Conservation (phyloP, 1,140 invertebrate species). For the Hyphantria cunea region DNA sequence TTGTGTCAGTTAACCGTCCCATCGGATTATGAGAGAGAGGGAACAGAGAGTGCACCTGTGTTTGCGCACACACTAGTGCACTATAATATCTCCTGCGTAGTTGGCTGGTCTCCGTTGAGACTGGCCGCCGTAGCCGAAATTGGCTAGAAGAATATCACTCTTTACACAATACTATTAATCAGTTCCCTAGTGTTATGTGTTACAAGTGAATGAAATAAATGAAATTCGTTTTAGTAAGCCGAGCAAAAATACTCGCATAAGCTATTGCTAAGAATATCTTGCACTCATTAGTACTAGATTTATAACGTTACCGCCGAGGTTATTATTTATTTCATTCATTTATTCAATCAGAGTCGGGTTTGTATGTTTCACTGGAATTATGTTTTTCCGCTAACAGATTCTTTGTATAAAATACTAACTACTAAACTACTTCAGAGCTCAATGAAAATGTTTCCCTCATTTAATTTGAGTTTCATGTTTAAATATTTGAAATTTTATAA, state of each 20-base stretch:
- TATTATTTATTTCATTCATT: conserved; percentile 8
- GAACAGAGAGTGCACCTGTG: no score
- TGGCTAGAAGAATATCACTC: no score
- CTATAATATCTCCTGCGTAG: no score
- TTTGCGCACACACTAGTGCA: no score
- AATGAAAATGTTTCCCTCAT: no score
- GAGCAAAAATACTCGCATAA: background rate
- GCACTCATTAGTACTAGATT: conserved; percentile 1
- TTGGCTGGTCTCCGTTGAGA: no score
- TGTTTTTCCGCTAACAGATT: background rate
- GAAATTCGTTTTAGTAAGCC: background rate
- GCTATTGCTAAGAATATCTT: background rate
- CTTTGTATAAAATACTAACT: background rate
- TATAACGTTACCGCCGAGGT: background rate
- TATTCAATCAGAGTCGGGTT: background rate
- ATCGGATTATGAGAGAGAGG: no score
- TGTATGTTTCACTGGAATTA: background rate
- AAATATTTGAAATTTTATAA: no score
- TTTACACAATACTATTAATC: background rate
- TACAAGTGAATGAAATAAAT: background rate
- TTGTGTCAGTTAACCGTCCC: no score
- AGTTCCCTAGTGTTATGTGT: background rate
- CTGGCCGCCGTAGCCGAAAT: no score
- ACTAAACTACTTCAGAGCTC: no score
- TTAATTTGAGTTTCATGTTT: no score